Base-by-base conservation (phyloP, 2,797 vertebrate genomes). In the Leuciscus waleckii region DNA sequence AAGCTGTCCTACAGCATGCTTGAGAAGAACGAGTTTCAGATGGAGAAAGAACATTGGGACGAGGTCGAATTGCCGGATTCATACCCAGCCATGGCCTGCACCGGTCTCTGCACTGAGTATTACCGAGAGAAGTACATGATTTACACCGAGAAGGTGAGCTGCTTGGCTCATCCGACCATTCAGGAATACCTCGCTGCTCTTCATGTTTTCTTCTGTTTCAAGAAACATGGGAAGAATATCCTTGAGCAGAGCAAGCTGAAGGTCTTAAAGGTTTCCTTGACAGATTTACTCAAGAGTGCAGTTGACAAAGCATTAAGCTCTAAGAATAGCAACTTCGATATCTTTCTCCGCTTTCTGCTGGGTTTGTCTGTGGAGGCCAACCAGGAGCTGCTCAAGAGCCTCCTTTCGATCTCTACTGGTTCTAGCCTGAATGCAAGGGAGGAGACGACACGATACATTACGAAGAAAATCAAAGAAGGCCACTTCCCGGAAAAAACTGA, bases 101-200 rank as follows among this genome's bases (percentile, higher is more conserved):
- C 85, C 0, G 94, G 95, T 49, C 86, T 96, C 43, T 93, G 94
- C 88, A 92, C 69, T 0, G 89, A 94, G 35, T 95, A 89, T 83
- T 43, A 87, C 10, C 89, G 69, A 2, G 89, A 88, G 54, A 88
- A 89, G 16, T 81, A 51, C 1, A n/a, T 95, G 37, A 78, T 95
- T 87, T 84, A 82, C 9, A 37, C 88, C 0, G 93, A 95, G 81
- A 91, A 85, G 23, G 79, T 91, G 49, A 7, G 93, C 56, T 91
- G 91, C 86, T 96, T 96, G 7, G 81, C 95, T 81, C 95, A 96
- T 86, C 93, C 94, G 46, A 95, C 93, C 14, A 19, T 95, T 84
- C 95, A 96, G 86, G 95, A 96, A 85, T 95, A 94, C 90, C 70
- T 95, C 23, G 94, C 95, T 5, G 94, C 95, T 41, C 92, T 95